phyloP scores from a whole-genome alignment of 2,797 vertebrate genomes.

The Coregonus suidteri region DNA sequence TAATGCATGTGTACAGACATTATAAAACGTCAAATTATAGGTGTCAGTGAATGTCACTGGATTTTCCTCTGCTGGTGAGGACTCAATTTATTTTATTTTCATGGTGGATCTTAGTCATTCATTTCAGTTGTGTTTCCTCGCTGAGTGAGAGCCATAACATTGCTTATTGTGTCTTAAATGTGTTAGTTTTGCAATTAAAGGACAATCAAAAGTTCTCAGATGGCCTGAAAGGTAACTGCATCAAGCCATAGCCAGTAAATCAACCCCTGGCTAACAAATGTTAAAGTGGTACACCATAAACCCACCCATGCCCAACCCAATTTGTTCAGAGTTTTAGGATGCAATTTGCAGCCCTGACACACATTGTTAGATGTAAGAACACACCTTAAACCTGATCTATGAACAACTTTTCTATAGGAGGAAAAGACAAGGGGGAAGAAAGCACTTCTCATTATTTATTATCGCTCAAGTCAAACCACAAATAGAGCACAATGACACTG shows the following conservation, averaged over 20 bases:
- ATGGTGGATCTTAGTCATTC: neutral
- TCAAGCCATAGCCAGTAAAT: neutral
- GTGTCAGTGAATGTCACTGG: neutral
- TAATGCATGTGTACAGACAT: conserved; percentile 28
- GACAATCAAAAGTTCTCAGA: neutral
- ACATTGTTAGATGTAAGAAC: neutral
- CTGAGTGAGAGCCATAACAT: neutral
- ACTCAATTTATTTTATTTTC: neutral
- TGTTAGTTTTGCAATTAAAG: neutral
- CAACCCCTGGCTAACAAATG: neutral
- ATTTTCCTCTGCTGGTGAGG: conserved; percentile 7
- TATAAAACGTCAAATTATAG: conserved; percentile 18
- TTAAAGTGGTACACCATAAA: neutral
- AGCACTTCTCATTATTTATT: conserved; percentile 27
- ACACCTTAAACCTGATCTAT: neutral
- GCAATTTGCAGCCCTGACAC: neutral
- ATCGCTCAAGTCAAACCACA: conserved; percentile 4
- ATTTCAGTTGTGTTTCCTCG: neutral
- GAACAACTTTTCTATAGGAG: conserved; percentile 9
- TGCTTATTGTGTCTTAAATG: neutral
- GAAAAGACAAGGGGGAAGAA: conserved; percentile 3
- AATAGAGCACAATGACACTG: conserved; percentile 21
- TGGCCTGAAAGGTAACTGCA: neutral
- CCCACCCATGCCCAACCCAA: neutral
- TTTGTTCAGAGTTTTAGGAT: neutral